These are phyloP conservation scores for Sebastiscus albofasciatus DNA, from an alignment of 2,797 vertebrate species.

Conservation along the genomic window DNA sequence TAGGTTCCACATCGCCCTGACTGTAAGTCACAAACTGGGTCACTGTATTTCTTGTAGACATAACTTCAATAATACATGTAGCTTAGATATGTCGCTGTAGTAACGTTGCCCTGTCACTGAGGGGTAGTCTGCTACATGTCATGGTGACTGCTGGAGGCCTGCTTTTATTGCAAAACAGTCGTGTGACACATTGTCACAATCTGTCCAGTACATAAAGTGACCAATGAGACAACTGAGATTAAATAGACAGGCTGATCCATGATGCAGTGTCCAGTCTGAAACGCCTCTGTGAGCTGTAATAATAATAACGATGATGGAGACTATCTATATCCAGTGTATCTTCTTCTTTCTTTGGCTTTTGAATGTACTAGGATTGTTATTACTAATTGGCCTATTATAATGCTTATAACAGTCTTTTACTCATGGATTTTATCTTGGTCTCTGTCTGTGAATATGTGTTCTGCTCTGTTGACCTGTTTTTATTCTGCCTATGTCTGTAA, in stretches of 20 bases:
- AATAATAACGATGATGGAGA: background rate
- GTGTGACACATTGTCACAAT: slow-evolving; percentile 26
- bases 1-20: too few species aligned
- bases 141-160: background rate
- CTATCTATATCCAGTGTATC: background rate
- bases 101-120: background rate
- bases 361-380: too few species aligned
- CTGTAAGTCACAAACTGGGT: background rate
- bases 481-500: background rate
- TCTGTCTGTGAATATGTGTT: background rate
- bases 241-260: too few species aligned
- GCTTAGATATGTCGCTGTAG: background rate
- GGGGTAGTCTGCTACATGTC: background rate
- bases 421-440: too few species aligned
- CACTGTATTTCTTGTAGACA: background rate
- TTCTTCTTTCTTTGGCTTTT: too few species aligned
- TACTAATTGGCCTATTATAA: too few species aligned
- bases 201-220: background rate
- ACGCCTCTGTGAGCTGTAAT: background rate
- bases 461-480: too few species aligned
- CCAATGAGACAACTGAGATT: background rate
- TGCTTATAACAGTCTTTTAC: too few species aligned
- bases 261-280: background rate
- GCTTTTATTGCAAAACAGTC: slow-evolving; percentile 48
- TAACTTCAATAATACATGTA: background rate